Evolutionary conservation across 2,113 vertebrate species (phyloP).

Genomic region (Naja naja): DNA sequence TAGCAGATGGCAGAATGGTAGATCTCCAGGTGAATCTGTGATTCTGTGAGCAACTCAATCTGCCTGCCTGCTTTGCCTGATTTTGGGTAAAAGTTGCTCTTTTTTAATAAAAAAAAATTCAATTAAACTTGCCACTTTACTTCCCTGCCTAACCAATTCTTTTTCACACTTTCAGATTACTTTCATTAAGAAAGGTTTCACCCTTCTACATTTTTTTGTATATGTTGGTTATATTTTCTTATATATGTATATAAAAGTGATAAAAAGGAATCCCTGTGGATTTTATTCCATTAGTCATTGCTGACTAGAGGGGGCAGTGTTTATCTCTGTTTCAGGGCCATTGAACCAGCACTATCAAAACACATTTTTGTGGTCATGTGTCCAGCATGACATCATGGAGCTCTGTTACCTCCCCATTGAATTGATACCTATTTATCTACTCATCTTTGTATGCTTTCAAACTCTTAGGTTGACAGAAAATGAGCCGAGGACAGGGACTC

Average conservation of each 20-base stretch:
- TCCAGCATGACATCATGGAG: not conserved
- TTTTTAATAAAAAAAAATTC: no score
- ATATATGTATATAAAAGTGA: not conserved
- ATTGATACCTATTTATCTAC: not conserved
- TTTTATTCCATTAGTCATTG: not conserved
- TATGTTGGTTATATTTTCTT: not conserved
- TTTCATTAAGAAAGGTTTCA: not conserved
- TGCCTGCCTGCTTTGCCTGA: no score
- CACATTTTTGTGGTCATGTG: not conserved
- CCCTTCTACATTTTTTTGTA: not conserved
- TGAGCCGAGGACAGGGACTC: fast-evolving
- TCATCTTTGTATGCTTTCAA: not conserved
- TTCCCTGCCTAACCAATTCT: not conserved
- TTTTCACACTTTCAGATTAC: not conserved
- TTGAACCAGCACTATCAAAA: not conserved
- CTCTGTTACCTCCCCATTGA: not conserved
- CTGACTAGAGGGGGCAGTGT: not conserved
- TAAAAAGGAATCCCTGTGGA: not conserved
- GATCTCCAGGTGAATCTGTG: no score
- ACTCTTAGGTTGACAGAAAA: not conserved
- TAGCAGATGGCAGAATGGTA: no score
- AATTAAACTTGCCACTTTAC: not conserved
- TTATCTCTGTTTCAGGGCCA: not conserved
- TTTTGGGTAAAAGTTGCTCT: no score
- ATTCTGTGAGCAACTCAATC: no score